Conservation (phyloP, 2,888 invertebrate species). For the Dimorphilus gyrociliatus region DNA sequence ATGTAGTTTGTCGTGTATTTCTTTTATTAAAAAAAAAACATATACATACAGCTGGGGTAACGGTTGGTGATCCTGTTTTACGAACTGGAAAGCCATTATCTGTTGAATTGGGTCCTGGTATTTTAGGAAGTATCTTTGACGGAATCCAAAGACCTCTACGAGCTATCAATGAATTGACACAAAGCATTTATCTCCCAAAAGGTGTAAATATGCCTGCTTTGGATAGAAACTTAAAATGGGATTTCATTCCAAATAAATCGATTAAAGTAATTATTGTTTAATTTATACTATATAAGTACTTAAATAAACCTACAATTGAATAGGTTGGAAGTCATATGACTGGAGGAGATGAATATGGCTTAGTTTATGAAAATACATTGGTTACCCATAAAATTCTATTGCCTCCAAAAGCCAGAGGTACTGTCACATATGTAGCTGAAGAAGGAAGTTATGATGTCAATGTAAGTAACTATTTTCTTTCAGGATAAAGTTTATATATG, state of each 20-base stretch:
- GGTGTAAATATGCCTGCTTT: slow-evolving; percentile 88
- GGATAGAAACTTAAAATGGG: slow-evolving; percentile 66
- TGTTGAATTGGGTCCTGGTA: slow-evolving; percentile 95
- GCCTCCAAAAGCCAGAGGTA: slow-evolving; percentile 84
- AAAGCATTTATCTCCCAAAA: slow-evolving; percentile 98
- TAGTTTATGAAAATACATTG: slow-evolving; percentile 89
- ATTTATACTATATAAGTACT: too few species aligned
- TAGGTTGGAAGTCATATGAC: slow-evolving; percentile 90
- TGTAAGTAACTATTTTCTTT: slow-evolving; percentile 44
- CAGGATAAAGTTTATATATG: neutral
- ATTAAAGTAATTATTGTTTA: too few species aligned
- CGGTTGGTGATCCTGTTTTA: slow-evolving; percentile 95
- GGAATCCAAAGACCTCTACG: slow-evolving; percentile 95
- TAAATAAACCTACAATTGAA: slow-evolving; percentile 8
- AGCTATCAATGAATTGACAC: slow-evolving; percentile 79
- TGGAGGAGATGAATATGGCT: slow-evolving; percentile 88
- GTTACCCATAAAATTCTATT: slow-evolving; percentile 93
- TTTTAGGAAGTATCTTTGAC: slow-evolving; percentile 97
- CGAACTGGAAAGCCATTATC: slow-evolving; percentile 96
- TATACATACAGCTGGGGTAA: slow-evolving; percentile 67
- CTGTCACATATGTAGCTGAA: slow-evolving; percentile 83
- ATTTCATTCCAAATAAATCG: slow-evolving; percentile 82
- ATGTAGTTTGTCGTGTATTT: neutral
- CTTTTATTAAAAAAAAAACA: neutral
- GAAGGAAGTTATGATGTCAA: slow-evolving; percentile 75